Percentiles rank a stretch among this genome's conserved stretches.
Evolutionary conservation across 2,113 vertebrate species (phyloP).

Genomic region (Corythoichthys haematopterus): DNA sequence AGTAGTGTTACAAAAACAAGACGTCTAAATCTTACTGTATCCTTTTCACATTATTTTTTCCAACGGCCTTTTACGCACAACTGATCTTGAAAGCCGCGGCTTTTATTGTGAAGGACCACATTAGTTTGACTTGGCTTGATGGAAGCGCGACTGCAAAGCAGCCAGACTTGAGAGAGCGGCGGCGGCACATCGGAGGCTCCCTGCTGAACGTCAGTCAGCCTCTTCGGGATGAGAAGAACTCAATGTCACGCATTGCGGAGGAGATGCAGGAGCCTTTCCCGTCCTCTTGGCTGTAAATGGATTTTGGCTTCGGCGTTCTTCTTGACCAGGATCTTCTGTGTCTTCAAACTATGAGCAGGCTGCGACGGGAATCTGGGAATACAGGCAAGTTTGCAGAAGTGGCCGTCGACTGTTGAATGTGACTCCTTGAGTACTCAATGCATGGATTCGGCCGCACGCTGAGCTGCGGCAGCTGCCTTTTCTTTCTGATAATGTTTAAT

Average conservation of each 20-base stretch:
- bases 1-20: too few species aligned
- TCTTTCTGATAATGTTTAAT: not conserved
- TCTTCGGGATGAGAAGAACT: not conserved
- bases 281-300: not conserved
- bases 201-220: not conserved
- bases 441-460: constrained; percentile 8
- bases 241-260: not conserved
- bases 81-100: not conserved
- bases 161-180: not conserved
- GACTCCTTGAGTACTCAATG: not conserved
- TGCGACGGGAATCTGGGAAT: constrained; percentile 28
- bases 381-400: constrained; percentile 35
- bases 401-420: not conserved
- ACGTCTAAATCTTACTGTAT: too few species aligned
- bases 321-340: not conserved
- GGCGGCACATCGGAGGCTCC: not conserved
- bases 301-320: not conserved
- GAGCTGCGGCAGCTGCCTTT: not conserved
- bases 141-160: constrained; percentile 1
- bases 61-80: not conserved
- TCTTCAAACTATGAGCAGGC: constrained; percentile 16
- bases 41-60: too few species aligned
- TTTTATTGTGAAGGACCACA: constrained; percentile 2
- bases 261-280: not conserved
- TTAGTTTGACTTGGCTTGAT: not conserved